Base-by-base conservation (phyloP, 2,888 invertebrate species). In the Cosmia pyralina region DNA sequence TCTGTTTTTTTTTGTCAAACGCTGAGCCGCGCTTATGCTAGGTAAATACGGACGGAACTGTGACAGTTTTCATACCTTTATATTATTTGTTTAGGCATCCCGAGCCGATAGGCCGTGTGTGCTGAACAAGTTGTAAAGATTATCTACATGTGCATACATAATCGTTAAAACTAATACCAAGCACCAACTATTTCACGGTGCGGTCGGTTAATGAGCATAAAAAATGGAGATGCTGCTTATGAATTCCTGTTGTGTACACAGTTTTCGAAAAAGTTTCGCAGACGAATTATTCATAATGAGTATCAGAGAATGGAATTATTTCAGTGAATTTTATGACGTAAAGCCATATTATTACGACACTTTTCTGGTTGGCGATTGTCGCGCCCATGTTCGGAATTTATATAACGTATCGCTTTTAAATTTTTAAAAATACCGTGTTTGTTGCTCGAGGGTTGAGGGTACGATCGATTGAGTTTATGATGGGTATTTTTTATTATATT, bases 261-360 rank as follows among this genome's bases (percentile, higher is more conserved):
- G 92, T 92, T 94, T 93, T 93, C 89, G 92, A 91, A 93, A 93
- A 93, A 92, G 87, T 92, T 93, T 93, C 92, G 90, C 93, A 90
- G 88, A 88, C 92, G 90, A 94, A 94, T 94, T 95, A 94, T 94
- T 93, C 92, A 93, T 93, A 94, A 95, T 94, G 92, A 94, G 90
- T 88, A 90, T 89, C 91, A 87, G 87, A 83, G 87, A 86, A 88
- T 88, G 86, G 88, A 86, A 90, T 88, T 87, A 87, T 88, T 89
- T 84, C 89, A 90, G 83, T 77, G 90, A 90, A 94, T 90, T 94
- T 93, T 93, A 92, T 92, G 87, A 93, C 95, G 91, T 95, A 93
- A 90, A 69, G 84, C 87, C 83, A 75, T 91, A 90, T 89, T 81
- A 90, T 92, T 93, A 94, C 90, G 91, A 92, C 91, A 92, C 92